A percentile compares a stretch with the other conserved stretches of the same genome.
Evolutionary conservation across 1,140 invertebrate species (phyloP).

Genomic region (honey bee (Apis mellifera)): Amel_HAv3.1 CM009945.2:6920001-6920500

Average conservation of each 20-base stretch:
- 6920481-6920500: slow-evolving; percentile 27
- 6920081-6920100: not conserved
- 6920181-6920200: too few relatives aligned
- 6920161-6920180: too few relatives aligned
- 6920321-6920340: not conserved
- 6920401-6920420: not conserved
- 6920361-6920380: not conserved
- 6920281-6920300: not conserved
- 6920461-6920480: slow-evolving; percentile 24
- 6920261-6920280: not conserved
- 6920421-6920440: not conserved
- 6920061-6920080: not conserved
- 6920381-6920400: not conserved
- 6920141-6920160: too few relatives aligned
- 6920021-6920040: not conserved
- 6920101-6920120: not conserved
- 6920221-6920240: too few relatives aligned
- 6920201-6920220: too few relatives aligned
- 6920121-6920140: too few relatives aligned
- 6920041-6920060: not conserved
- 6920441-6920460: slow-evolving; percentile 25
- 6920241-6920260: not conserved
- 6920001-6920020: not conserved
- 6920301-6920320: not conserved
- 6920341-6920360: not conserved